These are phyloP conservation scores for Rhinopomastus cyanomelas DNA, from an alignment of 2,113 vertebrate species.

Conservation along the genomic window DNA sequence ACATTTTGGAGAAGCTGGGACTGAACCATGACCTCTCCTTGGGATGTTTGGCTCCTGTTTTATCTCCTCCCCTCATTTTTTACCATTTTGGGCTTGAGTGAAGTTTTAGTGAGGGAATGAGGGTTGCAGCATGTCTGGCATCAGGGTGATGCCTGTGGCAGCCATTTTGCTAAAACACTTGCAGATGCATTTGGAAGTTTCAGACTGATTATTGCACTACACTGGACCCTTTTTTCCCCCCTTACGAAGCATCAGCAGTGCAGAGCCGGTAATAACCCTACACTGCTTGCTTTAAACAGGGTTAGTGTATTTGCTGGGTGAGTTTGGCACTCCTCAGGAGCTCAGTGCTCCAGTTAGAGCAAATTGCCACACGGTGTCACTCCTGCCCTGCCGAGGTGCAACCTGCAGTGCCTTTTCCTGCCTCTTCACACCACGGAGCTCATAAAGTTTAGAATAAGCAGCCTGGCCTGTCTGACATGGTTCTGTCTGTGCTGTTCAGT, in stretches of 20 bases:
- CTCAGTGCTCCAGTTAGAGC: background rate
- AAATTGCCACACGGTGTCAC: slow-evolving; percentile 49
- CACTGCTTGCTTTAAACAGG: background rate
- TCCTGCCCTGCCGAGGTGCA: background rate
- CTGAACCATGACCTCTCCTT: too few species aligned
- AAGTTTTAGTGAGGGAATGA: too few species aligned
- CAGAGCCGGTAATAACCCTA: background rate
- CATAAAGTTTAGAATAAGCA: background rate
- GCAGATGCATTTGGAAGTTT: background rate
- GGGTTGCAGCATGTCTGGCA: background rate
- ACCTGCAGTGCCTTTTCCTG: fast-evolving
- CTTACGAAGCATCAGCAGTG: background rate
- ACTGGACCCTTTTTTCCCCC: background rate
- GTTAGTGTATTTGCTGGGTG: background rate
- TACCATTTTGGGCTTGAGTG: too few species aligned
- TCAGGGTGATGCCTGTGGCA: background rate
- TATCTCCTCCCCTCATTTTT: too few species aligned
- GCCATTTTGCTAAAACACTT: background rate
- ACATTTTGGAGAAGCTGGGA: too few species aligned
- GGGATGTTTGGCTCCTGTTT: too few species aligned
- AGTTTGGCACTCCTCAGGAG: fast-evolving
- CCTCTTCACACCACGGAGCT: background rate
- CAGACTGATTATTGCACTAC: background rate
- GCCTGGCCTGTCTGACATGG: background rate
- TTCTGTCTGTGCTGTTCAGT: background rate